A percentile compares a stretch with the other conserved stretches of the same genome.
These are phyloP conservation scores for Oasisia sp. DNA, from an alignment of 2,888 invertebrate genomes.

Conservation along the genomic window DNA sequence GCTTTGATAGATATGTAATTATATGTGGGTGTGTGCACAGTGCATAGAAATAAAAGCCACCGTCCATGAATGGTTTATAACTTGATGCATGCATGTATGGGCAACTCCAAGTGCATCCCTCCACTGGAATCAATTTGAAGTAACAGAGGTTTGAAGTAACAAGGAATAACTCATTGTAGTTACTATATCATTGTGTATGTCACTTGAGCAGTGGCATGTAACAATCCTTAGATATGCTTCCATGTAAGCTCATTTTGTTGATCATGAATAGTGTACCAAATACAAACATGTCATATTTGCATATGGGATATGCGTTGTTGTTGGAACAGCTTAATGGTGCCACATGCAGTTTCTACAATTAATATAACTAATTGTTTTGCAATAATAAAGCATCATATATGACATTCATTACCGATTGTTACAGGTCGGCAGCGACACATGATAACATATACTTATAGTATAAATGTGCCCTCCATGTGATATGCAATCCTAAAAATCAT, in stretches of 20 bases:
- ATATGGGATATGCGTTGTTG: neutral
- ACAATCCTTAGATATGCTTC: neutral
- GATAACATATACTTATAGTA: neutral
- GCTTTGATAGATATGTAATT: too few species aligned
- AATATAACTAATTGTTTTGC: neutral
- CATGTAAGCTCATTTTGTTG: neutral
- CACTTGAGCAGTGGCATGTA: too few species aligned
- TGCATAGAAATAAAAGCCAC: neutral
- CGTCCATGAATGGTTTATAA: neutral
- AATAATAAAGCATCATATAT: too few species aligned
- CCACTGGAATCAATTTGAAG: too few species aligned
- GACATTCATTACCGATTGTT: too few species aligned
- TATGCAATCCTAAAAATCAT: neutral
- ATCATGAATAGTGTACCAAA: neutral
- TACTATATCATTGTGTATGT: neutral
- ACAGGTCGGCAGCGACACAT: too few species aligned
- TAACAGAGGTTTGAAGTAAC: too few species aligned
- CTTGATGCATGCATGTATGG: neutral
- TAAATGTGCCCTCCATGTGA: neutral
- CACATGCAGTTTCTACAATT: neutral
- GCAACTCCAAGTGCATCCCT: neutral
- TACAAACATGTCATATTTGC: neutral
- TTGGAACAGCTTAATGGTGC: neutral
- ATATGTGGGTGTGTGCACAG: neutral
- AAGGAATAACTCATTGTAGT: neutral